Evolutionary conservation across 2,113 vertebrate genomes (phyloP).

Genomic region (Typhlomys cinereus): DNA sequence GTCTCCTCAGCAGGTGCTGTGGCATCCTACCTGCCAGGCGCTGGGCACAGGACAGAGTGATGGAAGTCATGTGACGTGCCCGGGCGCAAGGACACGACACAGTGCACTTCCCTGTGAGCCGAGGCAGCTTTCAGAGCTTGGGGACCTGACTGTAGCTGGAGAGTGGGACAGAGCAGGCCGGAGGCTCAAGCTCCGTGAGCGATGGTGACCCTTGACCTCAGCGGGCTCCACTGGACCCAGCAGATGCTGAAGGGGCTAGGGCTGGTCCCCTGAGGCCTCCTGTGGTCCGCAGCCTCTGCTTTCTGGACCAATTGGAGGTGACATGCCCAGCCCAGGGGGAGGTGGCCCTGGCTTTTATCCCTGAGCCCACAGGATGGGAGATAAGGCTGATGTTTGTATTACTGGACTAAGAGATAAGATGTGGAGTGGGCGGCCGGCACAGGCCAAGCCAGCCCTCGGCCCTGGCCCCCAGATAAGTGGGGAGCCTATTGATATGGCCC

Average conservation of each 20-base stretch:
- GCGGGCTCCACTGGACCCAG: background rate
- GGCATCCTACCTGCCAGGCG: too few species aligned
- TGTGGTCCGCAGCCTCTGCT: background rate
- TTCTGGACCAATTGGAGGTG: background rate
- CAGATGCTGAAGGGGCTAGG: too few species aligned
- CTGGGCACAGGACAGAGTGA: background rate
- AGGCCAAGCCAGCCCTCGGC: constrained; percentile 69
- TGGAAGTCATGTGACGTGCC: fast-evolving
- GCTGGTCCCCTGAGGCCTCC: background rate
- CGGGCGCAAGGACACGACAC: too few species aligned
- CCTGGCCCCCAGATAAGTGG: constrained; percentile 83
- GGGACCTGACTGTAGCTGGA: fast-evolving
- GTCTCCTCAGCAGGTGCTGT: too few species aligned
- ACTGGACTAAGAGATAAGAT: constrained; percentile 80
- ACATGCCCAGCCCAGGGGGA: background rate
- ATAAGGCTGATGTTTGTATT: constrained; percentile 89
- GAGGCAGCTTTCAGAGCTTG: fast-evolving
- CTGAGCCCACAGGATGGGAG: constrained; percentile 68
- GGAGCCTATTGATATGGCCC: constrained; percentile 84
- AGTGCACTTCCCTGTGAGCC: fast-evolving
- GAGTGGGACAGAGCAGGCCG: background rate
- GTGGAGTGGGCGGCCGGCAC: constrained; percentile 73
- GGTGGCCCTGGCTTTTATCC: constrained; percentile 78
- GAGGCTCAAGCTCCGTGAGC: background rate
- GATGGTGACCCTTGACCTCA: background rate